These are phyloP conservation scores for Rhabdomys dilectus DNA, from an alignment of 2,113 vertebrate species.

Conservation along the genomic window DNA sequence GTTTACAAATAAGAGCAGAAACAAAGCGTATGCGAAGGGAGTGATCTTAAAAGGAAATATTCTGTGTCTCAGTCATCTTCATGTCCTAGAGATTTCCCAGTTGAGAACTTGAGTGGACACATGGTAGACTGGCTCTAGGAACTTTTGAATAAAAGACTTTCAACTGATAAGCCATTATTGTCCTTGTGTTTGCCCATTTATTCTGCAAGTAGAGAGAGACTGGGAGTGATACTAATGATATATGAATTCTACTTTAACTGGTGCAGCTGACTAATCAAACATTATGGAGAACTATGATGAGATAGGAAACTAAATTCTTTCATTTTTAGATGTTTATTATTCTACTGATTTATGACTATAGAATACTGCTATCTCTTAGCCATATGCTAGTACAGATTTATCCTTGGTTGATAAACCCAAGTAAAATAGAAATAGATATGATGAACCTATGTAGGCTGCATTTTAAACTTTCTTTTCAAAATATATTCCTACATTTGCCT, in stretches of 20 bases:
- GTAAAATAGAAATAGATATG: background rate
- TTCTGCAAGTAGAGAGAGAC: background rate
- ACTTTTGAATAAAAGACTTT: background rate
- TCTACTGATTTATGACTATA: background rate
- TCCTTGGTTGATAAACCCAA: conserved; percentile 11
- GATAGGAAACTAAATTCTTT: background rate
- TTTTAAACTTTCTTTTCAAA: conserved; percentile 50
- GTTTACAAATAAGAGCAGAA: background rate
- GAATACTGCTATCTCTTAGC: background rate
- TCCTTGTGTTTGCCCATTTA: background rate
- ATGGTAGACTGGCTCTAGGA: background rate
- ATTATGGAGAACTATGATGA: background rate
- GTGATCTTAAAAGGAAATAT: background rate
- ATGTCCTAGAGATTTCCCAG: background rate
- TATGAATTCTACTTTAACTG: background rate
- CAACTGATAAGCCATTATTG: background rate
- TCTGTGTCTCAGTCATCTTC: background rate
- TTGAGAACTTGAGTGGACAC: background rate
- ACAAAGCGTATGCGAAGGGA: background rate
- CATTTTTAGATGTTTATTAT: conserved; percentile 6
- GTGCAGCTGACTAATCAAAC: background rate
- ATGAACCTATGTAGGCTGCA: background rate
- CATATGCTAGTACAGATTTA: background rate
- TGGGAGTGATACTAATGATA: background rate
- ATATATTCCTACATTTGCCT: conserved; percentile 36